Conservation (phyloP, 1,140 invertebrate species). For the Drosophila sulfurigaster region DNA sequence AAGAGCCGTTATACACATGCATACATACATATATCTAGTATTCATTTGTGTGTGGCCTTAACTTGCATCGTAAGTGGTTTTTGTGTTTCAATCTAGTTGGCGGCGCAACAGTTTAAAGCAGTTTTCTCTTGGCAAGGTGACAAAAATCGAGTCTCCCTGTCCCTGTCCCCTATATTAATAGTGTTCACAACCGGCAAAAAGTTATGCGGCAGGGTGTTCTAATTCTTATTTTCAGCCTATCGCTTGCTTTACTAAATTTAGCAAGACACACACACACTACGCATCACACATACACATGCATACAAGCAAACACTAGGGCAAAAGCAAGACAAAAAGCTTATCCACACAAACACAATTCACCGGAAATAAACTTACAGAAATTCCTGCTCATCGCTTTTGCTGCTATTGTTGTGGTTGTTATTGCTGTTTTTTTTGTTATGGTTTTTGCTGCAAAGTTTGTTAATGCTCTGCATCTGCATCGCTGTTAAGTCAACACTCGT, state of each 20-base stretch:
- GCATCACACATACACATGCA: constrained; percentile 9
- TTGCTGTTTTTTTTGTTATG: constrained; percentile 21
- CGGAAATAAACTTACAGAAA: constrained; percentile 62
- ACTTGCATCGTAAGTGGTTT: constrained; percentile 21
- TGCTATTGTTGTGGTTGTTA: constrained; percentile 19
- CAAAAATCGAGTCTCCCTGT: constrained; percentile 40
- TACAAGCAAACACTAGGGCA: background rate
- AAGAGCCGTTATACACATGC: constrained; percentile 12
- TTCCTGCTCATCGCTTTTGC: constrained; percentile 43
- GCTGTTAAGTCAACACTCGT: constrained; percentile 45
- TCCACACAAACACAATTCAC: constrained; percentile 23
- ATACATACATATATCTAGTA: background rate
- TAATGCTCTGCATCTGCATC: constrained; percentile 48
- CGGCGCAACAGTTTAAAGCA: constrained; percentile 55
- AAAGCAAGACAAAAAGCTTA: constrained; percentile 27
- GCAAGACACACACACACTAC: constrained; percentile 41
- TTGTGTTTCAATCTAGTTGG: constrained; percentile 25
- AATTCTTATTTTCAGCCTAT: constrained; percentile 76
- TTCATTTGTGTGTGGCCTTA: constrained; percentile 17
- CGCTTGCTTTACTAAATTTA: constrained; percentile 71
- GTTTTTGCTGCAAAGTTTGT: constrained; percentile 32
- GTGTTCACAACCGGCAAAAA: constrained; percentile 53
- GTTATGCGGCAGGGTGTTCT: constrained; percentile 65
- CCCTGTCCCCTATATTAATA: constrained; percentile 17
- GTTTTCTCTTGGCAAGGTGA: constrained; percentile 56